Evolutionary conservation across 2,797 vertebrate genomes (phyloP).

Genomic region (Taenioides sp.): DNA sequence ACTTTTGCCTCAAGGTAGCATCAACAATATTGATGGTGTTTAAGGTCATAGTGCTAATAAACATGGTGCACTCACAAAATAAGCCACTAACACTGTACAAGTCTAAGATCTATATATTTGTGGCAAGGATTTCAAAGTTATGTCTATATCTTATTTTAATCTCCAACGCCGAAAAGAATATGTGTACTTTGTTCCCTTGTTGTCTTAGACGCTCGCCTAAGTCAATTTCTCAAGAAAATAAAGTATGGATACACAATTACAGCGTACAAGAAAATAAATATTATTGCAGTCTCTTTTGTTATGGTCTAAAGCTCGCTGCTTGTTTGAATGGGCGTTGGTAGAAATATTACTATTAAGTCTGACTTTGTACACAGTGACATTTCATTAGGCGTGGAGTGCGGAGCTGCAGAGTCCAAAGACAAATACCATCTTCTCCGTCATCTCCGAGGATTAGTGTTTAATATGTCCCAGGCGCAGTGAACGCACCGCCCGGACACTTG

Average conservation of each 20-base stretch:
- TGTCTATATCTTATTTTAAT: background rate
- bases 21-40: background rate
- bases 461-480: slow-evolving; percentile 4
- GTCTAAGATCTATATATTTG: background rate
- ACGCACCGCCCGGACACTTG: background rate
- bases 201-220: background rate
- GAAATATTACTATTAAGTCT: slow-evolving; percentile 10
- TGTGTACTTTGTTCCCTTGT: background rate
- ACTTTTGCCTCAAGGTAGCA: background rate
- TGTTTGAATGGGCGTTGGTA: slow-evolving; percentile 1
- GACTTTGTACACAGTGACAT: slow-evolving; percentile 12
- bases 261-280: slow-evolving; percentile 1
- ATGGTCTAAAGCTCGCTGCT: background rate
- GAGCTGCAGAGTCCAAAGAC: slow-evolving; percentile 7
- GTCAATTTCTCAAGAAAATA: slow-evolving; percentile 4
- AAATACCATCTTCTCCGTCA: slow-evolving; percentile 8
- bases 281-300: slow-evolving; percentile 9
- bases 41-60: slow-evolving; percentile 1
- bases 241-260: background rate
- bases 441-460: slow-evolving; percentile 10
- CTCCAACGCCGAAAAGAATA: background rate
- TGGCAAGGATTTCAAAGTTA: background rate
- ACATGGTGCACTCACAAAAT: background rate
- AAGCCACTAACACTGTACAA: background rate
- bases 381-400: background rate